A percentile compares a stretch with the other conserved stretches of the same genome.
These are phyloP conservation scores for Drosophila varians DNA, from an alignment of 1,140 invertebrate genomes.

Conservation along the genomic window DNA sequence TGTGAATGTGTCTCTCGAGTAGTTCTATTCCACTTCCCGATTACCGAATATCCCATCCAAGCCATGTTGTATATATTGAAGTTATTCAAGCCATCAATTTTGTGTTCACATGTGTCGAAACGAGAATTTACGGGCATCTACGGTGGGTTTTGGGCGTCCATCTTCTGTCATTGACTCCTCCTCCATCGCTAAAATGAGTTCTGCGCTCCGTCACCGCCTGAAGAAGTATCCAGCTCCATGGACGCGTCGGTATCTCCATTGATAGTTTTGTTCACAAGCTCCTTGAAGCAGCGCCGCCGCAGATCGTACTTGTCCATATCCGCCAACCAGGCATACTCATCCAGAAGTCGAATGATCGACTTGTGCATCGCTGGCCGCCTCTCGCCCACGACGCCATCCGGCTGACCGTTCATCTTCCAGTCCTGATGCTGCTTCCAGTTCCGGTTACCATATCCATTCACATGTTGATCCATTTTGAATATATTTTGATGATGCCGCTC, in stretches of 20 bases:
- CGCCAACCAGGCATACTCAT: neutral
- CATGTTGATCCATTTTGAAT: neutral
- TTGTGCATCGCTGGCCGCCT: neutral
- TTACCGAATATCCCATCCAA: neutral
- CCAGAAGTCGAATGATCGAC: neutral
- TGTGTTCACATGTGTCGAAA: neutral
- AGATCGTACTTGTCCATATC: neutral
- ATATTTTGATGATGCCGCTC: too few species aligned
- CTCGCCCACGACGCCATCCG: too few species aligned
- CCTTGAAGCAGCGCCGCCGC: neutral
- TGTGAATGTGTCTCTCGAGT: neutral
- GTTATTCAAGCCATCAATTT: neutral
- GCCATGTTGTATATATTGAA: neutral
- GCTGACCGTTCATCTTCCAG: neutral
- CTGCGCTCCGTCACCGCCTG: too few species aligned
- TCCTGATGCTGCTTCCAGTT: neutral
- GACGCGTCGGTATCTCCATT: neutral
- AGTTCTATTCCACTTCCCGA: neutral
- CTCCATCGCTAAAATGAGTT: neutral
- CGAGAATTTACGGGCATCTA: too few species aligned
- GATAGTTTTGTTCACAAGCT: neutral
- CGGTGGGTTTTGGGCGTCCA: neutral
- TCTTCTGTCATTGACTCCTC: neutral
- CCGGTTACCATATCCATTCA: neutral
- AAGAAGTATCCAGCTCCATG: neutral